A percentile compares a stretch with the other conserved stretches of the same genome.
These are phyloP conservation scores for Ciconia stormi DNA, from an alignment of 2,113 vertebrate species.

Conservation along the genomic window DNA sequence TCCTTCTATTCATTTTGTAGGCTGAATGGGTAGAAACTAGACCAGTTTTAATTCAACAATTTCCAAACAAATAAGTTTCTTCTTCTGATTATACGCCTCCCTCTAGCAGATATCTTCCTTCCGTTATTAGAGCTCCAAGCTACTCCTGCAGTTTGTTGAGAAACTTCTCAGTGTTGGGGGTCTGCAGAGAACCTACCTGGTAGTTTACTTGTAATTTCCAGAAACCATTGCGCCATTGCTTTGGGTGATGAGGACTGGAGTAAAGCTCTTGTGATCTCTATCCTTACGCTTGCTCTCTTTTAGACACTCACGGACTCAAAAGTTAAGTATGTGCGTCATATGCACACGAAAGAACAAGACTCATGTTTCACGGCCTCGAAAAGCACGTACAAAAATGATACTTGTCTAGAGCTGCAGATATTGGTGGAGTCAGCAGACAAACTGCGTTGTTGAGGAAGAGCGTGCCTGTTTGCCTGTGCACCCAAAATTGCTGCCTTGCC, in stretches of 20 bases:
- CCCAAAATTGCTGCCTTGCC: background rate
- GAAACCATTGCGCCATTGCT: background rate
- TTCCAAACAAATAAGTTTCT: background rate
- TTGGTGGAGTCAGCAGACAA: background rate
- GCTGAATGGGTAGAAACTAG: background rate
- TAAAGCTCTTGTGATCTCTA: background rate
- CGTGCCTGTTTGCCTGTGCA: background rate
- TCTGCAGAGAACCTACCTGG: background rate
- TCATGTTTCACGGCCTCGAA: background rate
- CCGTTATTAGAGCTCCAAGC: background rate
- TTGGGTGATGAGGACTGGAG: background rate
- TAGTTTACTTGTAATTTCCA: background rate
- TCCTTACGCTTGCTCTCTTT: background rate
- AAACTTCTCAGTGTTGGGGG: background rate
- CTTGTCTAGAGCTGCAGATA: background rate
- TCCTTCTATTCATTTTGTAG: background rate
- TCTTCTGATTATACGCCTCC: background rate
- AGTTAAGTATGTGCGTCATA: background rate
- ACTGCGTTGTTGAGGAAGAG: background rate
- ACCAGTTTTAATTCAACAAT: background rate
- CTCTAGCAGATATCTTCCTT: background rate
- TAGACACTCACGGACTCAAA: background rate
- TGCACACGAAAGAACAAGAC: accelerated
- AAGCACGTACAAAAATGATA: background rate
- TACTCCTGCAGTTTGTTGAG: background rate